Percentiles rank a stretch among this genome's conserved stretches.
Evolutionary conservation across 2,797 vertebrate species (phyloP).

Genomic region (Bufotes viridis): DNA sequence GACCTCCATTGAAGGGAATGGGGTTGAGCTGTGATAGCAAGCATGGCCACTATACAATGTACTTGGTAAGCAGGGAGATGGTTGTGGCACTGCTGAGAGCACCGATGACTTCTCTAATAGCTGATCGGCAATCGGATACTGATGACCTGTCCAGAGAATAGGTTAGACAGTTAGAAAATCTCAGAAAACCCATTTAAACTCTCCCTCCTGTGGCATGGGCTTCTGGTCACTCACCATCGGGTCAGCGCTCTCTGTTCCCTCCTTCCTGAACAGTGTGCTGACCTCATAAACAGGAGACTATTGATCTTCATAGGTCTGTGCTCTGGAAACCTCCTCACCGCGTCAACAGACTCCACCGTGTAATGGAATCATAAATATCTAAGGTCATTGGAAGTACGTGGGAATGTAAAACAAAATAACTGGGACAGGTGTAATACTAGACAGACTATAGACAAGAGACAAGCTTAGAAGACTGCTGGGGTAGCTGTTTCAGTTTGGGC

Average conservation of each 20-base stretch:
- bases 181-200: neutral
- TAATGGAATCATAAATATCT: neutral
- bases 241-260: constrained; percentile 26
- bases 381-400: neutral
- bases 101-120: too few species aligned
- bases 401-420: neutral
- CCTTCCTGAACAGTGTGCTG: neutral
- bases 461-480: too few species aligned
- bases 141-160: too few species aligned
- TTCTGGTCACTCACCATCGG: constrained; percentile 36
- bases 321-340: constrained; percentile 13
- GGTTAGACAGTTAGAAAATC: too few species aligned
- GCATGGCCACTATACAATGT: too few species aligned
- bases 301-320: constrained; percentile 1
- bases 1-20: neutral
- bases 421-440: too few species aligned
- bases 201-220: neutral
- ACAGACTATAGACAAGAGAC: too few species aligned
- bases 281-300: constrained; percentile 36
- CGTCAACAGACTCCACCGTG: neutral
- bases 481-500: too few species aligned
- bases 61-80: too few species aligned
- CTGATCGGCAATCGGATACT: too few species aligned
- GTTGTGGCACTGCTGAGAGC: too few species aligned
- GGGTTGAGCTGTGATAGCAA: too few species aligned